These are phyloP conservation scores for Formicarius rufipectus DNA, from an alignment of 2,113 vertebrate species.

Conservation along the genomic window DNA sequence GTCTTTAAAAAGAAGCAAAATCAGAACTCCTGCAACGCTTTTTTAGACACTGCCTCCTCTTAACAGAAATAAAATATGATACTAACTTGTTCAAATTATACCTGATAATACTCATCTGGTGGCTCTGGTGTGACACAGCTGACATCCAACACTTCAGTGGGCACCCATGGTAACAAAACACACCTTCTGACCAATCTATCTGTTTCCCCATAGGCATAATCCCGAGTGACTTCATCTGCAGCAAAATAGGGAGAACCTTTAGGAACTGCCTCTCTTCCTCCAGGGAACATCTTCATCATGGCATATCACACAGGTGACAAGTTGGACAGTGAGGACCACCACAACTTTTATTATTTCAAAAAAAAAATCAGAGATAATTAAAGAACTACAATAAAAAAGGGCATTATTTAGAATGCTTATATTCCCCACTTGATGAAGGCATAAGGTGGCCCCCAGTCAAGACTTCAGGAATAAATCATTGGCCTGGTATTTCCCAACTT, in stretches of 20 bases:
- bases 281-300: not conserved
- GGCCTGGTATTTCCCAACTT: not conserved
- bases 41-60: not conserved
- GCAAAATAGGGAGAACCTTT: not conserved
- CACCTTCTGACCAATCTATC: constrained; percentile 85
- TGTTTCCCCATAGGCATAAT: constrained; percentile 86
- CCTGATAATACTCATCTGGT: constrained; percentile 85
- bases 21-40: not conserved
- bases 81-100: constrained; percentile 32
- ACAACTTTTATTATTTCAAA: not conserved
- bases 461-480: not conserved
- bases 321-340: not conserved
- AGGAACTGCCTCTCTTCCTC: not conserved
- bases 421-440: not conserved
- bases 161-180: constrained; percentile 86
- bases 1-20: not conserved
- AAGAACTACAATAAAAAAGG: not conserved
- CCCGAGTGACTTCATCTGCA: constrained; percentile 91
- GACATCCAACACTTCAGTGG: constrained; percentile 73
- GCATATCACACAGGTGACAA: not conserved
- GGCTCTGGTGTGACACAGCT: constrained; percentile 80
- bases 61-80: not conserved
- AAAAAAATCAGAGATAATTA: not conserved
- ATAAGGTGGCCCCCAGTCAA: not conserved
- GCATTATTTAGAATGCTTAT: not conserved